Conservation (phyloP, 2,797 vertebrate genomes). For the Bradypus variegatus region DNA sequence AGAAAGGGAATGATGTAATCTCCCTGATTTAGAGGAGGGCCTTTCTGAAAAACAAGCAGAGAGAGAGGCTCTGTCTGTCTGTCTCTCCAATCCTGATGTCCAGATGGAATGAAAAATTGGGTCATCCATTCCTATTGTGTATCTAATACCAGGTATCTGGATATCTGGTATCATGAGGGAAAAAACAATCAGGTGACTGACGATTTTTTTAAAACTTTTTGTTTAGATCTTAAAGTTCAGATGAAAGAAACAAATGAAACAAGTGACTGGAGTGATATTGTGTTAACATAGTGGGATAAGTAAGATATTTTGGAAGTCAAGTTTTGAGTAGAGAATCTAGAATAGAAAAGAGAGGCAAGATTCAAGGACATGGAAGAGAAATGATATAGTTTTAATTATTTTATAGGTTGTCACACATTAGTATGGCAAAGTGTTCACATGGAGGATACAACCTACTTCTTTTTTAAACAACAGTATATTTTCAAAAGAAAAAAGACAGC, state of each 20-base stretch:
- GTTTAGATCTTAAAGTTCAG: neutral
- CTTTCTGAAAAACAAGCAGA: neutral
- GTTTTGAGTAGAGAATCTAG: neutral
- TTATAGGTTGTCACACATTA: slow-evolving; percentile 7
- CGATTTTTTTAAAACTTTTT: neutral
- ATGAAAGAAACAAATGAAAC: neutral
- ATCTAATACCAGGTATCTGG: neutral
- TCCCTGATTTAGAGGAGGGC: neutral
- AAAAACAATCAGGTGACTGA: neutral
- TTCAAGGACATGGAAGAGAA: slow-evolving; percentile 25
- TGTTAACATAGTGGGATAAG: neutral
- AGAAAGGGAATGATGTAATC: neutral
- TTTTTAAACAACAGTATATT: slow-evolving; percentile 46
- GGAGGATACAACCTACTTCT: slow-evolving; percentile 23
- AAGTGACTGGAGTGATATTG: neutral
- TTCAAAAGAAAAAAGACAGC: slow-evolving; percentile 34
- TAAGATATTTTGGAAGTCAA: neutral
- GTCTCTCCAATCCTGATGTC: neutral
- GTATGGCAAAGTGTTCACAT: slow-evolving; percentile 1
- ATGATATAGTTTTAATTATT: neutral
- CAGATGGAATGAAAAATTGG: neutral
- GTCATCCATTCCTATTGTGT: neutral
- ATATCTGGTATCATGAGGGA: neutral
- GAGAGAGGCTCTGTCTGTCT: no score
- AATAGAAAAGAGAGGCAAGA: neutral